phyloP scores from a whole-genome alignment of 2,113 vertebrate species.

The Podilymbus podiceps region DNA sequence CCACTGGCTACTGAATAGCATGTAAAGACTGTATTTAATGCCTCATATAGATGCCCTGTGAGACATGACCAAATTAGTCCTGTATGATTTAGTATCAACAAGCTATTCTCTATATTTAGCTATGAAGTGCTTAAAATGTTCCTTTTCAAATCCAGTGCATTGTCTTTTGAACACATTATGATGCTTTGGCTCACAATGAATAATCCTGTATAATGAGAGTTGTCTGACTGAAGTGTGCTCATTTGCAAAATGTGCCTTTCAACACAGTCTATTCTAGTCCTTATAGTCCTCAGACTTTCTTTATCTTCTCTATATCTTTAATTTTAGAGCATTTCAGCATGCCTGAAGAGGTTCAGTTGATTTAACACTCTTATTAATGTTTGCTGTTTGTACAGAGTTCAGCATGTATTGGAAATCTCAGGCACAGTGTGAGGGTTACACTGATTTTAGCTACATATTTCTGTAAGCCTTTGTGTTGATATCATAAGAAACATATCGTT shows the following conservation, averaged over 20 bases:
- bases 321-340: neutral
- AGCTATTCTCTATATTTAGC: neutral
- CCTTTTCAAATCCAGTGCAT: neutral
- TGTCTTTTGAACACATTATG: neutral
- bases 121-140: neutral
- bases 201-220: neutral
- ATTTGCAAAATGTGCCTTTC: constrained; percentile 6
- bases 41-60: neutral
- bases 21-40: neutral
- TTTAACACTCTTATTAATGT: neutral
- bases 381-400: neutral
- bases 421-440: neutral
- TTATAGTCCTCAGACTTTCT: neutral
- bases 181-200: neutral
- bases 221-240: neutral
- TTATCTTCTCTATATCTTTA: constrained; percentile 18
- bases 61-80: neutral
- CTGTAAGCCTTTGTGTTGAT: neutral
- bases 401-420: neutral
- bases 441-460: neutral
- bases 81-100: neutral
- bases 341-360: neutral
- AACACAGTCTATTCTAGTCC: neutral
- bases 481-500: neutral
- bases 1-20: neutral